Base-by-base conservation (phyloP, 2,113 vertebrate genomes). In the Actenoides lindsayi region DNA sequence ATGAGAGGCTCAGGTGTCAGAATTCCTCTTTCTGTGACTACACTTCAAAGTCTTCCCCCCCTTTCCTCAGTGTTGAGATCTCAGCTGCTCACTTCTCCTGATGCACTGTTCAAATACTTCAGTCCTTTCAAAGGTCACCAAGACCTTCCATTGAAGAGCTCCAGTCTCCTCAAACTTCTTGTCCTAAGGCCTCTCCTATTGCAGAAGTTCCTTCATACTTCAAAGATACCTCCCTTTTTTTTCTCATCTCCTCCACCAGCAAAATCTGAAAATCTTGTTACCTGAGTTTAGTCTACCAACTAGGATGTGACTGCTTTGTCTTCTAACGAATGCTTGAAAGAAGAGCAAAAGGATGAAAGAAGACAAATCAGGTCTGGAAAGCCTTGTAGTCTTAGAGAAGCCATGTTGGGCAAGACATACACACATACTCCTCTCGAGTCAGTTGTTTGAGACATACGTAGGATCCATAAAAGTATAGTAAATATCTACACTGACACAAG, bases 221-320 rank as follows among this genome's bases (percentile, higher is more conserved):
- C 31, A 10, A 33, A 42, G 35, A 64, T n/a, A 24, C 1, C 16
- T 64, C 8, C 4, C 6, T 65, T 71, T 50, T 63, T 59, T n/a
- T 83, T 70, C 6, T 21, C 8, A 31, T 11, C 5, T 67, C 5
- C 16, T 13, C 1, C 1, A 54, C 1, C 4, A 17, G 12, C 41
- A 37, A 74, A 50, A 70, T 59, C 28, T 83, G 4, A n/a, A 76
- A 63, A 20, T 16, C 21, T 35, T 69, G 2, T 56, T 39, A 21
- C 0, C 1, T 39, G 31, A 46, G 25, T 39, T 56, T 24, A 78
- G 16, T 17, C 17, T 56, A 31, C 21, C 2, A 6, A 10, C 9
- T 42, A 28, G 64, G 78, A 75, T 10, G 9, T 21, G 54, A 53
- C 28, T 65, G 8, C 10, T 87, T 37, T 51, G 9, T 54, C 13